A percentile compares a stretch with the other conserved stretches of the same genome.
Evolutionary conservation across 2,797 vertebrate genomes (phyloP).

Genomic region (Leptatherina wallacei): DNA sequence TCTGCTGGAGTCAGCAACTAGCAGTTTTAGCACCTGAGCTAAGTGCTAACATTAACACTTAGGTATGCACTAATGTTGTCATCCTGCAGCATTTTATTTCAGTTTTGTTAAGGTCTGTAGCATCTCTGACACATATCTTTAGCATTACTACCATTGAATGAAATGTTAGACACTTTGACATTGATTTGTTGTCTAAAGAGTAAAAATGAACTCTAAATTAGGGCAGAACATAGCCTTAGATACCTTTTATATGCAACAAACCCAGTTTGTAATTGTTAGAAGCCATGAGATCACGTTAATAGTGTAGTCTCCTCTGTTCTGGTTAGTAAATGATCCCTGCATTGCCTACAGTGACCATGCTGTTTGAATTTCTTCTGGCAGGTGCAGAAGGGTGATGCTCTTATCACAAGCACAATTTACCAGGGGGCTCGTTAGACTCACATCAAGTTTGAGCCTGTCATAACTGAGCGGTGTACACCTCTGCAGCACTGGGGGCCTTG

Average conservation of each 20-base stretch:
- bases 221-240: not conserved
- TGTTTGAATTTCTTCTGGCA: constrained; percentile 35
- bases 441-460: constrained; percentile 78
- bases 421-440: constrained; percentile 76
- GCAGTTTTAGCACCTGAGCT: not conserved
- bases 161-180: not conserved
- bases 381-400: constrained; percentile 34
- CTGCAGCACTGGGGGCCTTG: constrained; percentile 51
- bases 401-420: constrained; percentile 63
- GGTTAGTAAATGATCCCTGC: constrained; percentile 28
- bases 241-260: not conserved
- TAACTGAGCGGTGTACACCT: constrained; percentile 66
- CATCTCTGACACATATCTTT: not conserved
- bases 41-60: not conserved
- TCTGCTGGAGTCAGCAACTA: not conserved
- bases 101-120: not conserved
- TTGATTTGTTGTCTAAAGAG: not conserved
- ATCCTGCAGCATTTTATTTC: not conserved
- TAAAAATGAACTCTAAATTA: not conserved
- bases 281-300: constrained; percentile 15
- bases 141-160: not conserved
- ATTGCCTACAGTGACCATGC: constrained; percentile 9
- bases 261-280: constrained; percentile 18
- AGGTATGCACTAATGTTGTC: not conserved
- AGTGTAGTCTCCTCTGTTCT: not conserved